These are phyloP conservation scores for Pseudonaja textilis DNA, from an alignment of 2,113 vertebrate species.

Conservation along the genomic window DNA sequence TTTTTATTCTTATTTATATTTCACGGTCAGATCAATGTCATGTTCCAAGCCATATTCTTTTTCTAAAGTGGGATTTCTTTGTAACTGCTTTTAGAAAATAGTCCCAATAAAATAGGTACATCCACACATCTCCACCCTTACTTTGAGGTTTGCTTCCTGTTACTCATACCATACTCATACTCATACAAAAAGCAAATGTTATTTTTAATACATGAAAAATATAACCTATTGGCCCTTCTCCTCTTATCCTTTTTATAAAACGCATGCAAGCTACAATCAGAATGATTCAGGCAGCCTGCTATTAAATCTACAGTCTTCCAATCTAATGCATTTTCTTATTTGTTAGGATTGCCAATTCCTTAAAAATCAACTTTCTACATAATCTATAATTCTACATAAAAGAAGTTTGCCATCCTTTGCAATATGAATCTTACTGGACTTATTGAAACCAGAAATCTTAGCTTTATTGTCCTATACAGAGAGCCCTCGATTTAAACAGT, in stretches of 20 bases:
- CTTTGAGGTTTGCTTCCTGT: neutral
- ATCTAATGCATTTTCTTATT: neutral
- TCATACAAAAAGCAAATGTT: neutral
- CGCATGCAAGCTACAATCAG: neutral
- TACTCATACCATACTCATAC: neutral
- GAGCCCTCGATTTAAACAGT: too few relatives aligned
- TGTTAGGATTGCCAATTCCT: neutral
- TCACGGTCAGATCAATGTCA: neutral
- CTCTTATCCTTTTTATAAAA: neutral
- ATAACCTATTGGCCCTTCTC: neutral
- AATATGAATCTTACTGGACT: neutral
- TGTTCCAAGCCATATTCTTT: neutral
- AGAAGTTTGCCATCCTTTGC: neutral
- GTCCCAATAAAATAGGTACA: neutral
- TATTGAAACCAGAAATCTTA: neutral
- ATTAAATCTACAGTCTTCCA: neutral
- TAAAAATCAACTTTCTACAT: neutral
- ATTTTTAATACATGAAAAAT: neutral
- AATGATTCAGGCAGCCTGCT: neutral
- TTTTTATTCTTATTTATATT: neutral
- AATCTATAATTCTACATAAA: neutral
- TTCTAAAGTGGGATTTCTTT: neutral
- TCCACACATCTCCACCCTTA: neutral
- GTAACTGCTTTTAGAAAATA: neutral
- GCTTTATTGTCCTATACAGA: neutral